These are phyloP conservation scores for Mionectes macconnelli DNA, from an alignment of 2,113 vertebrate species.

Conservation along the genomic window DNA sequence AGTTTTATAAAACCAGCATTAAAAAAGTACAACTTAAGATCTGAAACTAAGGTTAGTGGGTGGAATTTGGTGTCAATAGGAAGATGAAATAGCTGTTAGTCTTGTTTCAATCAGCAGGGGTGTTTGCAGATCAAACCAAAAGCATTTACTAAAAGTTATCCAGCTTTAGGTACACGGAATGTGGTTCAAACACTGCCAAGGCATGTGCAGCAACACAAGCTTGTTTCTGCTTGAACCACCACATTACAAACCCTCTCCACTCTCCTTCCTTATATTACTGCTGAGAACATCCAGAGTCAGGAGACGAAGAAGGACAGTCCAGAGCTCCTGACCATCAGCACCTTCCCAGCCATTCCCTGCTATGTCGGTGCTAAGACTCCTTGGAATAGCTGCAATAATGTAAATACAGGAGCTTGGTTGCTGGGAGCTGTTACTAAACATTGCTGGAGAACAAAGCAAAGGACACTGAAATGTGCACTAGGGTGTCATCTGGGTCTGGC, in stretches of 20 bases:
- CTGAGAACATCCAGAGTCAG: background rate
- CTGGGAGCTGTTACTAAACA: background rate
- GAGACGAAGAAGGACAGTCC: background rate
- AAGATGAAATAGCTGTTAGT: background rate
- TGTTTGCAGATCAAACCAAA: background rate
- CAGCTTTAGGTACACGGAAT: background rate
- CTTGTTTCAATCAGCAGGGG: background rate
- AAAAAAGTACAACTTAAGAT: background rate
- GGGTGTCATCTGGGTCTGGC: background rate
- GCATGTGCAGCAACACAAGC: background rate
- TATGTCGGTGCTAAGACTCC: background rate
- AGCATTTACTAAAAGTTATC: background rate
- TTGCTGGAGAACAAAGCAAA: rapidly evolving
- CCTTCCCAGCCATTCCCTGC: background rate
- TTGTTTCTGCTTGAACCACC: background rate
- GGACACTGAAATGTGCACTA: background rate
- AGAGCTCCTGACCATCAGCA: background rate
- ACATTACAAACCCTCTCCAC: background rate
- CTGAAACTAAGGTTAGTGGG: background rate
- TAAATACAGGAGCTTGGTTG: background rate
- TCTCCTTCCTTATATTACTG: background rate
- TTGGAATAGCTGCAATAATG: background rate
- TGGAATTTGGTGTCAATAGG: background rate
- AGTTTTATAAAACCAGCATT: background rate
- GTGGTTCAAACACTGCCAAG: background rate